Evolutionary conservation across 2,888 invertebrate species (phyloP), one percentile per base, ranked within the genome.

Genomic region (Gibbula magus): DNA sequence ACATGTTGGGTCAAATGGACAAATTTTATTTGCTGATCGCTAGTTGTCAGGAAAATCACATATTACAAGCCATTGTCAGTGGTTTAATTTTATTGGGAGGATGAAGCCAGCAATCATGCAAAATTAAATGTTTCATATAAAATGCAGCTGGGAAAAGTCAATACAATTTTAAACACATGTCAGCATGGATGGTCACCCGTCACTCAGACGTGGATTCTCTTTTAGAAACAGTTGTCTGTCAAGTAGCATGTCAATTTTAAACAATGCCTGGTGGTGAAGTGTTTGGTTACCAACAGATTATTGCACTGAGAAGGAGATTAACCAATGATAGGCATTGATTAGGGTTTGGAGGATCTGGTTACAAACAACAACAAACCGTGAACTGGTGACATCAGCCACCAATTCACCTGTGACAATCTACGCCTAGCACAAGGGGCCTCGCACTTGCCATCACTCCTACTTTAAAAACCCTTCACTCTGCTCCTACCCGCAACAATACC

Each of bases 1-100:
- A 70, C 70, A 70, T 35, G 70, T 35, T 35, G 20, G 70, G 70
- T 70, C 70, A 70, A 70, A 70, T 70, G 70, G 70, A 70, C 70
- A 70, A 70, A 70, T 70, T 70, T 39, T 70, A 70, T 70, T 70
- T 70, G 70, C 29, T 70, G 70, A 70, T 70, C 18, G 35, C 39
- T 39, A 35, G 70, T 70, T 70, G 70, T 70, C 70, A 70, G 70
- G 70, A 70, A 70, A 70, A 70, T 35, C 35, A 35, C 70, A 70
- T 70, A 70, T 39, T 20, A 39, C 39, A 70, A 35, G 70, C 70
- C 25, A 70, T 70, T 70, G 70, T 70, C 39, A 70, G n/a, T 70
- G 70, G 70, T 32, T 39, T 70, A 70, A 70, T 70, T 39, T 70
- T 35, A 70, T 70, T 70, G 70, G 10, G 29, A 39, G 29, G 39